phyloP scores from a whole-genome alignment of 2,888 invertebrate genomes.

The Macaria notata region DNA sequence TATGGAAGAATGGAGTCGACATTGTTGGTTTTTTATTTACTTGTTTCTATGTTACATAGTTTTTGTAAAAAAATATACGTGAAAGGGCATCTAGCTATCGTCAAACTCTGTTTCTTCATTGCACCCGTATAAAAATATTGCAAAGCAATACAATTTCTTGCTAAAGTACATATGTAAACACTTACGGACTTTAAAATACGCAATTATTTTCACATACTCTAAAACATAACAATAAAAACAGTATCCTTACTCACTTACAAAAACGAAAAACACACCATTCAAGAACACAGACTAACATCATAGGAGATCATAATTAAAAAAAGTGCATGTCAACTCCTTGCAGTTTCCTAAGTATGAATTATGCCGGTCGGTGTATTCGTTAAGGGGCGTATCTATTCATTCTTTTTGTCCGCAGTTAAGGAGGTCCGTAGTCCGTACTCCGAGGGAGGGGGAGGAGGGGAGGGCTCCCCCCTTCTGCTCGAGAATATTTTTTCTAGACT shows the following conservation, averaged over 20 bases:
- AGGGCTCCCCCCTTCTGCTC: constrained; percentile 65
- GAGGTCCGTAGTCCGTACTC: constrained; percentile 60
- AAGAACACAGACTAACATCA: constrained; percentile 25
- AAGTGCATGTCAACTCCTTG: constrained; percentile 75
- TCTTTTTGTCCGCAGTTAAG: constrained; percentile 82
- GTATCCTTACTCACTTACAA: too few species aligned
- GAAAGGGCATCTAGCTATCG: too few species aligned
- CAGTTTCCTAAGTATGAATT: constrained; percentile 81
- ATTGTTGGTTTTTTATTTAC: not conserved
- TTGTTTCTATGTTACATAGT: not conserved
- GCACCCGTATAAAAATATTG: too few species aligned
- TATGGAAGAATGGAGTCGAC: constrained; percentile 22
- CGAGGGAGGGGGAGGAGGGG: constrained; percentile 28
- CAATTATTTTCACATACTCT: too few species aligned
- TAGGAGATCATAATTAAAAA: constrained; percentile 52
- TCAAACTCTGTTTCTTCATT: too few species aligned
- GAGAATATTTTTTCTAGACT: constrained; percentile 80
- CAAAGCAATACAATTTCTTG: too few species aligned
- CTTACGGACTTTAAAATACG: too few species aligned
- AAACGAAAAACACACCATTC: too few species aligned
- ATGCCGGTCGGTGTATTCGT: constrained; percentile 82
- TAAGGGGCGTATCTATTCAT: constrained; percentile 82
- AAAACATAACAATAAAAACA: too few species aligned
- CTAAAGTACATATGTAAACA: too few species aligned
- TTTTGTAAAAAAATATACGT: not conserved